Evolutionary conservation across 2,888 invertebrate species (phyloP).

Genomic region (Cantharis flavilabris): DNA sequence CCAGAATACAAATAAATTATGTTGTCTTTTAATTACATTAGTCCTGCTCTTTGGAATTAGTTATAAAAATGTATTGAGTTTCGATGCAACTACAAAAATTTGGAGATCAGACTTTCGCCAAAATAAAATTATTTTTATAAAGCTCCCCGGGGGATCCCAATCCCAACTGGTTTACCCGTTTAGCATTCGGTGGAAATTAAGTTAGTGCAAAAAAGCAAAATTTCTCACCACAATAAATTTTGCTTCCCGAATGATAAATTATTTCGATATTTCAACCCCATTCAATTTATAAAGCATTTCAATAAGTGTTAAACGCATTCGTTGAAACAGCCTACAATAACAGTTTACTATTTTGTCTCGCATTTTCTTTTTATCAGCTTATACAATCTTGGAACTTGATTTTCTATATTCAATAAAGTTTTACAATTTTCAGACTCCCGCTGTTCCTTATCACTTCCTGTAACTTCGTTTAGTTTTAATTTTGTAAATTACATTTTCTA

Average conservation of each 20-base stretch:
- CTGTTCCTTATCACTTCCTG: slow-evolving; percentile 2
- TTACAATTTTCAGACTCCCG: neutral
- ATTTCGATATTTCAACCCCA: neutral
- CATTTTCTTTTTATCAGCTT: neutral
- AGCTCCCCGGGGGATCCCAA: neutral
- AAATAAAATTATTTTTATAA: neutral
- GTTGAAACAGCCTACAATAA: neutral
- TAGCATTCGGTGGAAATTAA: neutral
- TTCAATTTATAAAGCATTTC: neutral
- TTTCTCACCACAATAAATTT: neutral
- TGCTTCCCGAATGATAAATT: neutral
- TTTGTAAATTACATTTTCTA: slow-evolving; percentile 11
- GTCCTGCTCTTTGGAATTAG: neutral
- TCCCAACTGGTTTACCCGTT: neutral
- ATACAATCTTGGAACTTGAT: neutral
- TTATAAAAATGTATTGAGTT: no score
- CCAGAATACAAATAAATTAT: neutral
- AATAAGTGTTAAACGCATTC: neutral
- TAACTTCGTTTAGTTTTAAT: slow-evolving; percentile 14
- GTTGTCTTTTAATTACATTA: neutral
- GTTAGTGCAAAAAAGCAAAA: neutral
- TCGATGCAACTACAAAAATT: neutral
- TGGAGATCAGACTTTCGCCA: neutral
- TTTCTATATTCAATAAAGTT: neutral
- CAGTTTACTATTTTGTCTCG: neutral